Conservation (phyloP, 1,140 invertebrate genomes). For the Pseudomyrmex cubaensis region DNA sequence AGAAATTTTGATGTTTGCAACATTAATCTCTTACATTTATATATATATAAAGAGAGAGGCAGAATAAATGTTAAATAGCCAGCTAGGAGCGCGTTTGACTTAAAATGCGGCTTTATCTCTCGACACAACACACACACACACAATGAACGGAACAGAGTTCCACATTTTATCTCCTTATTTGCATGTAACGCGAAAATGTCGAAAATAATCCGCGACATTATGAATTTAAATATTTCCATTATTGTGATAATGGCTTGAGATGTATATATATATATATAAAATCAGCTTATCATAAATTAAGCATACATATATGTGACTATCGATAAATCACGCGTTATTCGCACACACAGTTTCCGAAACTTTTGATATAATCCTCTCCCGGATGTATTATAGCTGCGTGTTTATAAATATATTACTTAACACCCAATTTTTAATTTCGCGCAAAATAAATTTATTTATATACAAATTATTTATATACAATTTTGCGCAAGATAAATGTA, state of each 20-base stretch:
- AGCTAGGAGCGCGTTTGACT: conserved; percentile 11
- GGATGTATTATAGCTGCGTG: not conserved
- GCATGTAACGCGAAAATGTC: conserved; percentile 44
- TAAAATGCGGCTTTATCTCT: conserved; percentile 24
- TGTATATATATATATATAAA: conserved; percentile 10
- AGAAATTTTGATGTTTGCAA: not conserved
- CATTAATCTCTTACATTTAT: conserved; percentile 13
- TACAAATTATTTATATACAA: too few relatives aligned
- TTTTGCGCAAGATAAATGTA: too few relatives aligned
- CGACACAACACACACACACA: not conserved
- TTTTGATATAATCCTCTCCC: conserved; percentile 1
- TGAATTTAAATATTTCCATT: conserved; percentile 57
- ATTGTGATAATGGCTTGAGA: conserved; percentile 27
- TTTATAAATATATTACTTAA: conserved; percentile 21
- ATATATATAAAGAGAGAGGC: not conserved
- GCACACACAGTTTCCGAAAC: not conserved
- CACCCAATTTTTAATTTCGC: not conserved
- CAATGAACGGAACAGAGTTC: not conserved
- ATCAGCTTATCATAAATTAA: conserved; percentile 51
- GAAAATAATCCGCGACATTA: conserved; percentile 52
- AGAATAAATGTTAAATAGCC: conserved; percentile 27
- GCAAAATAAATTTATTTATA: too few relatives aligned
- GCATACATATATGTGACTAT: conserved; percentile 3
- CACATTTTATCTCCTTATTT: conserved; percentile 39
- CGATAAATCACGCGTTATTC: conserved; percentile 16